Conservation (phyloP, 1,140 invertebrate genomes). For the Scaptomyza hsui region DNA sequence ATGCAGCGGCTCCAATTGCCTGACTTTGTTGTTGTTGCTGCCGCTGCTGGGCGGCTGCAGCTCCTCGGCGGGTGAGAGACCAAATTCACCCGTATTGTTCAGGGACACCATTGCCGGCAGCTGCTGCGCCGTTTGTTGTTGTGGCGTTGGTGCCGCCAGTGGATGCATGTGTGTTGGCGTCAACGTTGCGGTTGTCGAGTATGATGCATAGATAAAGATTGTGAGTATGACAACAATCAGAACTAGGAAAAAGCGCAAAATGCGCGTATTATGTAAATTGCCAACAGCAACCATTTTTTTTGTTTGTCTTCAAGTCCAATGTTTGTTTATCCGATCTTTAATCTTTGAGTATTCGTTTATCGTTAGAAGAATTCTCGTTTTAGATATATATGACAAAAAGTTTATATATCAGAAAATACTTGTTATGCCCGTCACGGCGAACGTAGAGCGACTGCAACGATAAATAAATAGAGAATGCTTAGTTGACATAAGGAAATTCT, state of each 20-base stretch:
- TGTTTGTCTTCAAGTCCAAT: conserved; percentile 16
- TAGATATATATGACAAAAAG: neutral
- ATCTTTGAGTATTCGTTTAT: conserved; percentile 20
- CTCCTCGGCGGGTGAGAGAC: conserved; percentile 3
- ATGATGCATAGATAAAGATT: conserved; percentile 83
- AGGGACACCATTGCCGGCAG: neutral
- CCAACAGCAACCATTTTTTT: conserved; percentile 60
- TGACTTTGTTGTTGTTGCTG: conserved; percentile 3
- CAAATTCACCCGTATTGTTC: conserved; percentile 56
- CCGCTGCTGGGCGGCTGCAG: neutral
- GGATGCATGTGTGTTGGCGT: conserved; percentile 57
- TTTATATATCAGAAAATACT: conserved; percentile 14
- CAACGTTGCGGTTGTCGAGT: conserved; percentile 73
- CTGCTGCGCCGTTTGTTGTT: conserved; percentile 32
- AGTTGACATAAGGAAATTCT: neutral
- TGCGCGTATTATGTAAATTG: conserved; percentile 76
- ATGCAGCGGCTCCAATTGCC: conserved; percentile 28
- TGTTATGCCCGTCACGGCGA: conserved; percentile 20
- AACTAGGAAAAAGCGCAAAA: conserved; percentile 78
- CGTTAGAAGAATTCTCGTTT: neutral
- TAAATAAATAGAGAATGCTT: conserved; percentile 16
- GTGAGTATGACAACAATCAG: conserved; percentile 74
- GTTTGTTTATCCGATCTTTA: neutral
- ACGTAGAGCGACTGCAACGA: conserved; percentile 42
- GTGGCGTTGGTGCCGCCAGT: conserved; percentile 37